Base-by-base conservation (phyloP, 1,140 invertebrate genomes). In the Akabosia matsudoensis region DNA sequence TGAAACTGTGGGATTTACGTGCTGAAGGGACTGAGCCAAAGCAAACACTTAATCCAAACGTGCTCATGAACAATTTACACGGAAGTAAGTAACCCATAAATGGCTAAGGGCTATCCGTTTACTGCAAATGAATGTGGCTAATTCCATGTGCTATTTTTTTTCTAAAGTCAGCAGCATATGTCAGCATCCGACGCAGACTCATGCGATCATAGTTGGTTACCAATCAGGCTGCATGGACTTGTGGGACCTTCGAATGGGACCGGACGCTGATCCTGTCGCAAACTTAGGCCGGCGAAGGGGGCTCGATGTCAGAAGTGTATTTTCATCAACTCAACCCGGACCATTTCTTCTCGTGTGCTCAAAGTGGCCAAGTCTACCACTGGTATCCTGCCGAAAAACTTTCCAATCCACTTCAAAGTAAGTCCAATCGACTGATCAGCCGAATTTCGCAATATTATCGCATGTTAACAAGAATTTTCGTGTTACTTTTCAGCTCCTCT, bases 1-100 rank as follows among this genome's bases (percentile, higher is more conserved):
- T 80, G 14, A 80, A 80, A 45, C 18, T 78, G 4, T 80, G 77
- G 77, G 79, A 80, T 74, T 67, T 80, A 13, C 72, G 79, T 13
- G 51, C 71, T 70, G 33, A 31, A 1, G 31, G 33, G 24, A 72
- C 26, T 30, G 70, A 75, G 34, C 73, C 77, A 0, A n/a, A 30
- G 14, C 70, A 76, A 28, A 64, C 52, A 0, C 37, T 77, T 28
- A 74, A 54, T 45, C 73, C 76, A 0, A 78, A 79, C 61, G 31
- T 76, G 16, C 33, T 74, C 0, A 26, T 80, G 22, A 80, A 78
- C 54, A 54, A 74, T 33, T 61, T 78, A 33, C 72, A 51, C 45
- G 79, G 79, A 4, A 30, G 61, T 67, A 30, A 28, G 28, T 67
- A 13, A 30, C 31, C 22, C 13, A 61, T 22, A 4, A 61, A 67